Base-by-base conservation (phyloP, 2,113 vertebrate genomes). In the Crotophaga sulcirostris region DNA sequence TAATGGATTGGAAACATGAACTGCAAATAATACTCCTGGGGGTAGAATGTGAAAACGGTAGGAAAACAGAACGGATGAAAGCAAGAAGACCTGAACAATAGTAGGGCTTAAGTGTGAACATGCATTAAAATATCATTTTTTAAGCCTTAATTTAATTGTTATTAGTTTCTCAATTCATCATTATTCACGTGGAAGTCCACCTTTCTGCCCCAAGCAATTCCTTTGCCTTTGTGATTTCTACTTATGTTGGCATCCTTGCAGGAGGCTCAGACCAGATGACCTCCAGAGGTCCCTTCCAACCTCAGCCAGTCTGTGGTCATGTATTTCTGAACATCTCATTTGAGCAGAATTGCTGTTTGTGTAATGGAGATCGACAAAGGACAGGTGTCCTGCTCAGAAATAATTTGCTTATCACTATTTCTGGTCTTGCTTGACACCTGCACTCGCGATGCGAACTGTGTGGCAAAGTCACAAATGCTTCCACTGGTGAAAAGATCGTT, bases 401-500 rank as follows among this genome's bases (percentile, higher is more conserved):
- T 34, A 21, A 66, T 59, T 87, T 40, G 10, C 12, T 60, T 62
- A 28, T 86, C 31, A 0, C 26, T 12, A 2, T 12, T 80, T 78
- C 67, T 60, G 16, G 29, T 44, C 33, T 58, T 36, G 19, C 7
- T 67, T 0, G 2, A 5, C 2, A 1, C 0, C 4, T 1, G 3
- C 69, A 33, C 24, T 83, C 20, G 0, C 25, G 62, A 47, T 34
- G 5, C 34, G 21, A 20, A 45, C 36, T 34, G 7, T 31, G n/a
- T 45, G 51, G 31, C 44, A 33, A 74, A 80, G 38, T 73, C 52
- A 13, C 40, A 36, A 21, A 40, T 6, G 0, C 19, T 76, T 69
- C 13, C 16, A 3, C 11, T 16, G 33, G 36, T 55, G 72, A 63
- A 79, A 70, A 67, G 28, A 29, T 34, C 8, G 33, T 21, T 62